Evolutionary conservation across 2,797 vertebrate genomes (phyloP), one percentile per base, ranked within the genome.

Genomic region (Aotus griseimembra): DNA sequence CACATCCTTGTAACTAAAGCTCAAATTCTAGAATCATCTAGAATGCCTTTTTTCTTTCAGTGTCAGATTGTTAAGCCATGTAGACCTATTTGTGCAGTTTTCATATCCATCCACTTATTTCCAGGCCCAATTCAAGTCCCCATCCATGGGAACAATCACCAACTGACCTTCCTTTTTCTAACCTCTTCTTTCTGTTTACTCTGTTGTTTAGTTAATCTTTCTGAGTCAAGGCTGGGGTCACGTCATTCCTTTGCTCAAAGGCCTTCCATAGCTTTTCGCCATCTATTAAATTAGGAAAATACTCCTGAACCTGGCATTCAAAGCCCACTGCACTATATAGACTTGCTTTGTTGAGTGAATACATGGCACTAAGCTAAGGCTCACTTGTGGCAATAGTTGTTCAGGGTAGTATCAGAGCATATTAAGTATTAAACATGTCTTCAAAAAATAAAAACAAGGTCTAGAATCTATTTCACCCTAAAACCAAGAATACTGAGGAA

Each of bases 241-340:
- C 77, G 36, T 41, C 39, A 61, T 24, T 81, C 39, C 83, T 72
- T 57, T 95, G 28, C n/a, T 83, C 75, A 96, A 89, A 95, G 57
- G 33, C 33, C 73, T 82, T 88, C 70, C 36, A 72, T 36, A 64
- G 36, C 17, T 93, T 88, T 95, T 92, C 28, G 46, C 70, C 46
- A 39, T 55, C 44, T 91, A 44, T 81, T n/a, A 24, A 84, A 85
- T 73, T 82, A 73, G 41, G 4, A 30, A 92, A 96, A 77, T 30
- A 93, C 9, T 91, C 44, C 22, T 76, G 33, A n/a, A 17, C 14
- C 57, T 39, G 67, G 46, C 14, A 64, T 79, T 58, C 67, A 92
- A 72, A 13, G 30, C 8, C 64, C 26, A 79, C 20, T 57, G 13
- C 30, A 95, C 67, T 82, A 30, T 28, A 30, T 24, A 93, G 30